Percentiles rank a stretch among this genome's conserved stretches.
phyloP scores from a whole-genome alignment of 92 coral and sea anemone species.

The Phenganax stokvisi region DNA sequence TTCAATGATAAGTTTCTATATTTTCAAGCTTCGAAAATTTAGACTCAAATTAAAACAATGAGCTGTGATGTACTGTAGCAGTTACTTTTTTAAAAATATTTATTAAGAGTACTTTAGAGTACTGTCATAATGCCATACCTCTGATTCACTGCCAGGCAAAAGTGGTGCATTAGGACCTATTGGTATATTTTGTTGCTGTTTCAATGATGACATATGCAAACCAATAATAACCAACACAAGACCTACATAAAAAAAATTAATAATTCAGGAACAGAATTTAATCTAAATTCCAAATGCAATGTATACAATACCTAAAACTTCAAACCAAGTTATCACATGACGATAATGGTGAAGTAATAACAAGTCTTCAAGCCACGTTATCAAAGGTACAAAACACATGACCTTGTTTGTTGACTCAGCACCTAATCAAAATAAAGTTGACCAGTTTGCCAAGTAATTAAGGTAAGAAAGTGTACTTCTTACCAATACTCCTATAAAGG shows the following conservation, averaged over 20 bases:
- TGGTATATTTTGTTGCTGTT: constrained; percentile 5
- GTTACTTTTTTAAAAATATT: no score
- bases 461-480: neutral
- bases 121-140: neutral
- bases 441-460: neutral
- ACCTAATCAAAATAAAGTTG: constrained; percentile 44
- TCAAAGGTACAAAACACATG: constrained; percentile 76
- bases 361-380: constrained; percentile 95
- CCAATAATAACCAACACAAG: constrained; percentile 26
- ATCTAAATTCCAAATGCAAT: neutral
- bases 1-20: neutral
- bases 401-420: constrained; percentile 82
- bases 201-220: constrained; percentile 16
- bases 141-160: constrained; percentile 16
- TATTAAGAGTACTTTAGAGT: no score
- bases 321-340: neutral
- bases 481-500: constrained; percentile 71
- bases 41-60: no score
- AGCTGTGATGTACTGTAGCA: no score
- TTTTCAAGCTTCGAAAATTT: no score
- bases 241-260: neutral
- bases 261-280: no score
- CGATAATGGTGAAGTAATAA: constrained; percentile 49
- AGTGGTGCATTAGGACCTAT: constrained; percentile 19
- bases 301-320: constrained; percentile 61